Conservation (phyloP, 2,888 invertebrate genomes). For the Azorinus chamasolen region DNA sequence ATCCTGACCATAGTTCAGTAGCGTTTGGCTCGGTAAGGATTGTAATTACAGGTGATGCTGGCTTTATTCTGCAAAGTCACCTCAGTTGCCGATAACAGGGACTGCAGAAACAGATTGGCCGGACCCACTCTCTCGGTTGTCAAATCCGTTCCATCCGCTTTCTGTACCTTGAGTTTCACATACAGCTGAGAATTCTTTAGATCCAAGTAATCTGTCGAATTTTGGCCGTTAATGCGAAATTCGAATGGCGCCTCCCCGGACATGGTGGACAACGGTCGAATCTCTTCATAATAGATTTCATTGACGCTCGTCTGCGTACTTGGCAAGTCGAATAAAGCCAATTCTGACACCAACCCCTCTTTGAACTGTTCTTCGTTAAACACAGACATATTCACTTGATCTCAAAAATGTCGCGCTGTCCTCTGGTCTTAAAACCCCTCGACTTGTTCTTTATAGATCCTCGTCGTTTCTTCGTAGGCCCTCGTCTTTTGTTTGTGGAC, state of each 20-base stretch:
- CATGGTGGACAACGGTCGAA: constrained; percentile 36
- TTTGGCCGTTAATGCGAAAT: constrained; percentile 31
- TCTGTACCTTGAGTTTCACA: constrained; percentile 35
- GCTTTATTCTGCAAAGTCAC: constrained; percentile 54
- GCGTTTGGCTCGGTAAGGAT: constrained; percentile 46
- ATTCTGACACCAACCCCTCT: no score
- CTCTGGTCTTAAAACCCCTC: no score
- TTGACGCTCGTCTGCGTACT: constrained; percentile 49
- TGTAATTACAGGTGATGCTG: constrained; percentile 38
- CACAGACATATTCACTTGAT: no score
- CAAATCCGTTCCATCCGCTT: constrained; percentile 21
- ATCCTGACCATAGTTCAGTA: constrained; percentile 22
- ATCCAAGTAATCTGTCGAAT: constrained; percentile 48
- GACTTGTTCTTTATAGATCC: no score
- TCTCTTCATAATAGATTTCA: constrained; percentile 45
- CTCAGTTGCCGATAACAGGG: constrained; percentile 51
- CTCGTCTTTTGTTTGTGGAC: no score
- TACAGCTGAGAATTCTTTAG: constrained; percentile 41
- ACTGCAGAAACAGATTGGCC: constrained; percentile 45
- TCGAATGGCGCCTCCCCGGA: constrained; percentile 47
- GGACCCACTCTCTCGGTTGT: constrained; percentile 45
- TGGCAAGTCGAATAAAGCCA: no score
- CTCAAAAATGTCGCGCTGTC: no score
- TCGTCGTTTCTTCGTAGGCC: no score
- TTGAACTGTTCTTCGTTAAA: no score